A percentile compares a stretch with the other conserved stretches of the same genome.
phyloP scores from a whole-genome alignment of 2,797 vertebrate species.

The Pogoniulus pusillus region DNA sequence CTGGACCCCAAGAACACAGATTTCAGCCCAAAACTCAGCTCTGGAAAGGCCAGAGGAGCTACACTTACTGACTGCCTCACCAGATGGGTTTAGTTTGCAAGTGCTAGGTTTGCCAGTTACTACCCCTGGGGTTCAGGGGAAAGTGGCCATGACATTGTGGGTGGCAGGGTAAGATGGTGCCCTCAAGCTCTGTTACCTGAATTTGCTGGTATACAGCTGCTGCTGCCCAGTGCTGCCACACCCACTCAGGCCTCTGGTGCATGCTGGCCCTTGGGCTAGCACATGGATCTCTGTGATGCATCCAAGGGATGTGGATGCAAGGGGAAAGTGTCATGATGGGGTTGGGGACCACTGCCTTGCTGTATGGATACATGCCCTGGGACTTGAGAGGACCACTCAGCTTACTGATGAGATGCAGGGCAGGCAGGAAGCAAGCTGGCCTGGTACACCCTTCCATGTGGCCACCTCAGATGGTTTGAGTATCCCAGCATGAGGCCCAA shows the following conservation, averaged over 20 bases:
- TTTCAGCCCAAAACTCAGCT: not conserved
- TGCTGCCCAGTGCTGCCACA: not conserved
- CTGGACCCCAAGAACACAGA: not conserved
- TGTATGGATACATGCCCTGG: not conserved
- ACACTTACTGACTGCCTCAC: rapidly evolving
- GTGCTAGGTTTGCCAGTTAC: not conserved
- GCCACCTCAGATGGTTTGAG: not conserved
- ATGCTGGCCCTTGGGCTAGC: not conserved
- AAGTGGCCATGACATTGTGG: rapidly evolving
- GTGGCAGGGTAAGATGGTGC: not conserved
- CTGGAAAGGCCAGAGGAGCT: not conserved
- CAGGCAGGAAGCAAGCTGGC: not conserved
- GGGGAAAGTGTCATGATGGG: rapidly evolving
- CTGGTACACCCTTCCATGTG: rapidly evolving
- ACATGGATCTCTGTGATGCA: rapidly evolving
- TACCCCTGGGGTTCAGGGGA: not conserved
- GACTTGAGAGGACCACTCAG: not conserved
- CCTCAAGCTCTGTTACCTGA: not conserved
- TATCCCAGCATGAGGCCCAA: not conserved
- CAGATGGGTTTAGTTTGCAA: not conserved
- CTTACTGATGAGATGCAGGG: not conserved
- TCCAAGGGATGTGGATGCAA: not conserved
- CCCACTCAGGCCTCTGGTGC: rapidly evolving
- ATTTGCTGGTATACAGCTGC: not conserved
- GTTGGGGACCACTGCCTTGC: not conserved